phyloP scores from a whole-genome alignment of 2,888 invertebrate species.

The Chydorus sphaericus region DNA sequence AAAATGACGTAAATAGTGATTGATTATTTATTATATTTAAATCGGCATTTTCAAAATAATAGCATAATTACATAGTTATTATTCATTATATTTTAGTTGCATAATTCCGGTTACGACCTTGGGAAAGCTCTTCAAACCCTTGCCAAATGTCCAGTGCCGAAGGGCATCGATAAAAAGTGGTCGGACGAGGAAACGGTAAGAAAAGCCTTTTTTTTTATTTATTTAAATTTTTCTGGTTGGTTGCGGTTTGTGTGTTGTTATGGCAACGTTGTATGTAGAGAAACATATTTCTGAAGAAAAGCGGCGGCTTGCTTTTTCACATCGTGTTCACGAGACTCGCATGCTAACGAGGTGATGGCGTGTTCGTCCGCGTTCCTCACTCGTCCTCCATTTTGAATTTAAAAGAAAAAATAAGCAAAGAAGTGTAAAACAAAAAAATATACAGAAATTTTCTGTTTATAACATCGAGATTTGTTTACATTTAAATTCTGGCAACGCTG shows the following conservation, averaged over 20 bases:
- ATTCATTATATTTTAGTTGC: constrained; percentile 44
- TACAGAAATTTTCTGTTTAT: too few relatives aligned
- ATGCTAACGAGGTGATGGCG: constrained; percentile 11
- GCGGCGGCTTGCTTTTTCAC: neutral
- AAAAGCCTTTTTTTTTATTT: neutral
- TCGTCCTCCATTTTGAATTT: too few relatives aligned
- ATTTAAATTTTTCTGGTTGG: neutral
- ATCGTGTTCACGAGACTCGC: neutral
- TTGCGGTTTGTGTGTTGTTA: neutral
- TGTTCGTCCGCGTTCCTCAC: too few relatives aligned
- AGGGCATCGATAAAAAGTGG: constrained; percentile 96
- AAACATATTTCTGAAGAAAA: neutral
- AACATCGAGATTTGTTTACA: too few relatives aligned
- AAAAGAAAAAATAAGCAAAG: too few relatives aligned
- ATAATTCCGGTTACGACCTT: constrained; percentile 92
- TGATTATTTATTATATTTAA: too few relatives aligned
- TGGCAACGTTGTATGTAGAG: neutral
- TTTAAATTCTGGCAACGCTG: too few relatives aligned
- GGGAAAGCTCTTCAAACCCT: constrained; percentile 89
- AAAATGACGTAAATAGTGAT: too few relatives aligned
- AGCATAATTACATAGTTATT: too few relatives aligned
- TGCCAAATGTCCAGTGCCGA: constrained; percentile 91
- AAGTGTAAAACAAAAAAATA: too few relatives aligned
- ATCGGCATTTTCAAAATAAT: too few relatives aligned
- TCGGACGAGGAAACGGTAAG: constrained; percentile 81